Base-by-base conservation (phyloP, 2,113 vertebrate species). In the Erinaceus europaeus region DNA sequence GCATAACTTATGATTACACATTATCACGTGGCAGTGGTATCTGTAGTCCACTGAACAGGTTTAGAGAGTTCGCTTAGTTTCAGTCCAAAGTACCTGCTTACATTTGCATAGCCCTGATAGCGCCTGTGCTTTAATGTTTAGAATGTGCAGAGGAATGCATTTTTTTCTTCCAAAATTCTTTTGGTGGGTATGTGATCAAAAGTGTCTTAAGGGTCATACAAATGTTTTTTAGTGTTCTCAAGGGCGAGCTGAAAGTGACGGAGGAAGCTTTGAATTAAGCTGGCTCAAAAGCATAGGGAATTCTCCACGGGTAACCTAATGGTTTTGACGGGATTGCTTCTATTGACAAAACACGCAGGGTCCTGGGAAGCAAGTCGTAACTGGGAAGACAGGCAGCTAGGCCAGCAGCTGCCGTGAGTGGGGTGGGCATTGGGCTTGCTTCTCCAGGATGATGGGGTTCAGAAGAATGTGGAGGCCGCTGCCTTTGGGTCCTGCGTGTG, bases 161-260 rank as follows among this genome's bases (percentile, higher is more conserved):
- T 21, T 83, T 91, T 88, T 65, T 21, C 79, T 91, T 88, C 50
- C 18, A 29, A 82, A 83, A 50, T 52, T 38, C 32, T 23, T 62
- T 69, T 72, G 64, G 23, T 78, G 52, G 21, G 2, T 42, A 42
- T 23, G 7, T 17, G 42, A 72, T 44, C 2, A 34, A 42, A 57
- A 34, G 36, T 14, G 18, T 20, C n/a, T 1, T 46, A 72, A 75
- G n/a, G 72, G 15, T 20, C 27, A 75, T 53, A 73, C 23, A 53
- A 69, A 71, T 57, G 34, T 62, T 88, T 79, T 48, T 40, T 4
- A 18, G 65, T 29, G 42, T 40, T 38, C n/a, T 88, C 50, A 27
- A 57, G 12, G 23, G 20, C 48, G 10, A 68, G 59, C 40, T 42
- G 36, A 42, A 76, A 90, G 44, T 42, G 55, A 17, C 25, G 25